Conservation (phyloP, 2,888 invertebrate genomes). For the Argyresthia albistria region DNA sequence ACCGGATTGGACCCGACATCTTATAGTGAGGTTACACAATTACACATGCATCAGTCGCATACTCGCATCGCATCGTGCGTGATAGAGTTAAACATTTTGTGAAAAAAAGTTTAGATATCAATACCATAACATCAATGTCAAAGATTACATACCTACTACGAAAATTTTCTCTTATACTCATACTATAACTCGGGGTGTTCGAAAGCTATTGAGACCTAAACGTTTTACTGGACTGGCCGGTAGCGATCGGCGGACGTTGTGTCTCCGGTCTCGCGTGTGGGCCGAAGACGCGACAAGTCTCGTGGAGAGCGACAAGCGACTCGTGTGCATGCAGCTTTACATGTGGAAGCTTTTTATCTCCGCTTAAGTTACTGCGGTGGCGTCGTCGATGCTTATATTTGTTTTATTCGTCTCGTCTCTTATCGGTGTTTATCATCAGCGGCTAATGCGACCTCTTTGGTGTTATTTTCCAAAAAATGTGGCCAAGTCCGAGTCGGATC, state of each 20-base stretch:
- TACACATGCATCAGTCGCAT: no score
- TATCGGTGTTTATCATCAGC: conserved; percentile 20
- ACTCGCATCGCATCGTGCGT: no score
- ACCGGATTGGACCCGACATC: conserved; percentile 22
- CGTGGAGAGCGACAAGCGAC: neutral
- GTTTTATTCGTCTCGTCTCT: conserved; percentile 19
- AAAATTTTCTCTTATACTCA: no score
- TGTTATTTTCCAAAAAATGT: conserved; percentile 14
- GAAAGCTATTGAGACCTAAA: no score
- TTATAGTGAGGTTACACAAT: neutral
- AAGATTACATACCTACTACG: no score
- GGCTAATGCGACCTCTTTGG: conserved; percentile 14
- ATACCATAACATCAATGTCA: no score
- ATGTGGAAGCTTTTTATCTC: conserved; percentile 14
- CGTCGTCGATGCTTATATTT: conserved; percentile 22
- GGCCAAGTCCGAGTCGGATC: no score
- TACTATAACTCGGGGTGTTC: no score
- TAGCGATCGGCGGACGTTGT: neutral
- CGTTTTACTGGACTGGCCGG: neutral
- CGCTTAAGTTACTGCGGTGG: conserved; percentile 18
- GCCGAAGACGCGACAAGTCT: neutral
- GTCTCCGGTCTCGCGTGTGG: neutral
- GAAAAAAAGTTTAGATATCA: no score
- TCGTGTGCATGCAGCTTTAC: conserved; percentile 2
- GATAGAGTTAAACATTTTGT: no score